phyloP scores from a whole-genome alignment of 2,888 invertebrate genomes.

The Taphrorychus bicolor region DNA sequence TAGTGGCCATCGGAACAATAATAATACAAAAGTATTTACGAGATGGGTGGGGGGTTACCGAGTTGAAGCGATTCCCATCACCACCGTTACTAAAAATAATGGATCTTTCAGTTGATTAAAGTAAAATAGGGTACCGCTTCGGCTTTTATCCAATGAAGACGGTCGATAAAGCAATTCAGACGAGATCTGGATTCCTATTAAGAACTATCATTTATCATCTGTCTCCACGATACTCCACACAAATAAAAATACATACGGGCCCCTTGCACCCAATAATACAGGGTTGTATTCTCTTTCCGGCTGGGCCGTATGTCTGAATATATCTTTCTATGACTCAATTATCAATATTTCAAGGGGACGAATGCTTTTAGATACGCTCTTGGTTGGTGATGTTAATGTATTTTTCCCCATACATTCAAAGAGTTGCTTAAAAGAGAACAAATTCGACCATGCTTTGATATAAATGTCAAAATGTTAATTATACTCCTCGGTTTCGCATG shows the following conservation, averaged over 20 bases:
- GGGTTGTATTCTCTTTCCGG: slow-evolving; percentile 45
- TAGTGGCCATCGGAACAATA: slow-evolving; percentile 1
- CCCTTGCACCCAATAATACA: slow-evolving; percentile 48
- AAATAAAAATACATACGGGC: slow-evolving; percentile 50
- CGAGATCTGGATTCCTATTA: slow-evolving; percentile 59
- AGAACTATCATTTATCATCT: slow-evolving; percentile 60
- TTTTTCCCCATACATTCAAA: no score
- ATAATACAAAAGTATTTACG: slow-evolving; percentile 20
- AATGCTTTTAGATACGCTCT: slow-evolving; percentile 23
- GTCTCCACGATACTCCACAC: slow-evolving; percentile 55
- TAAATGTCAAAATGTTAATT: slow-evolving; percentile 33
- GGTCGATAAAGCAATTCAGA: slow-evolving; percentile 57
- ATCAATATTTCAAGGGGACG: slow-evolving; percentile 15
- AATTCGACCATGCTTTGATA: slow-evolving; percentile 10
- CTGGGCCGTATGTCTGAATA: slow-evolving; percentile 26
- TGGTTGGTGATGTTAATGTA: no score
- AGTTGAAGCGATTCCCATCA: slow-evolving; percentile 36
- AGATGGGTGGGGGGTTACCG: slow-evolving; percentile 22
- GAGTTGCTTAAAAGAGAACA: neutral
- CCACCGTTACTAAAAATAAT: slow-evolving; percentile 39
- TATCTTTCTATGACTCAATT: slow-evolving; percentile 38
- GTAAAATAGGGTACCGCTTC: slow-evolving; percentile 50
- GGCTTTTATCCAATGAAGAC: slow-evolving; percentile 56
- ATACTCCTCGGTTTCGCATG: slow-evolving; percentile 36
- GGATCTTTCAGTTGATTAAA: slow-evolving; percentile 51